Conservation (phyloP, 2,888 invertebrate genomes). For the Minunthozetes semirufus region DNA sequence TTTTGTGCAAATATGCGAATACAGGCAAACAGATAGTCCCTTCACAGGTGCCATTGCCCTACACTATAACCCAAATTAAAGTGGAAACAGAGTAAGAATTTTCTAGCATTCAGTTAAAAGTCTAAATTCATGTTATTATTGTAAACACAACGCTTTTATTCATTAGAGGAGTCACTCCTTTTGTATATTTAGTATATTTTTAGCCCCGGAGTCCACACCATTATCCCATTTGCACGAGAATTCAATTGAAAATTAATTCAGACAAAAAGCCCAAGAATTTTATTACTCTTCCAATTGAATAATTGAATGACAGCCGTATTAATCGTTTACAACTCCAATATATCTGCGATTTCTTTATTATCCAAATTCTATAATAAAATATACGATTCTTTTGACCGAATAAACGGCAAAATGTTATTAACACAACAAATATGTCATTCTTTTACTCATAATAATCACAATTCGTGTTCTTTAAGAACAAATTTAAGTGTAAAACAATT, state of each 20-base stretch:
- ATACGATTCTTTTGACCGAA: not conserved
- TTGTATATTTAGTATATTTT: not conserved
- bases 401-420: not conserved
- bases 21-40: too few species aligned
- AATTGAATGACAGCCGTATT: constrained; percentile 13
- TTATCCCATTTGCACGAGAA: not conserved
- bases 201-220: not conserved
- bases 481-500: not conserved
- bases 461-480: not conserved
- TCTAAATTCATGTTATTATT: not conserved
- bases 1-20: not conserved
- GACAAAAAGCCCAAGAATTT: constrained; percentile 14
- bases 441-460: not conserved
- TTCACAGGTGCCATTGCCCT: constrained; percentile 13
- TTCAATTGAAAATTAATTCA: not conserved
- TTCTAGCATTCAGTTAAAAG: not conserved
- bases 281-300: not conserved
- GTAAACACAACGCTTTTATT: not conserved
- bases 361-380: not conserved
- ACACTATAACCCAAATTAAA: constrained; percentile 11
- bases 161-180: not conserved
- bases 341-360: not conserved
- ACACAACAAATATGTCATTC: constrained; percentile 11
- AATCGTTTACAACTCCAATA: not conserved
- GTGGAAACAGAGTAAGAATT: not conserved